Base-by-base conservation (phyloP, 2,113 vertebrate species). In the Spea bombifrons region DNA sequence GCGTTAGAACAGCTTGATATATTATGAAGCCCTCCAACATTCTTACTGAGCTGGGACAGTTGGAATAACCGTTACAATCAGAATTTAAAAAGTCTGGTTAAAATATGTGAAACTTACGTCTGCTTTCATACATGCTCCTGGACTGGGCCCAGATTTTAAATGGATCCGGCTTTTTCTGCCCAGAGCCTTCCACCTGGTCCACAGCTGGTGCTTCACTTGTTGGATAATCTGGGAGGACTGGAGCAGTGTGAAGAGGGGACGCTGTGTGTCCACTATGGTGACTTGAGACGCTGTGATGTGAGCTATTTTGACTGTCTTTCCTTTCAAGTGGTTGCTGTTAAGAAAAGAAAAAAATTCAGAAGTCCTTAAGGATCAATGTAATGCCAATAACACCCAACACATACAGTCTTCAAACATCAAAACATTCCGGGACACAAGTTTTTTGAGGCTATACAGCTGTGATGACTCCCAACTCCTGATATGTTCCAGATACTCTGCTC, bases 51-150 rank as follows among this genome's bases (percentile, higher is more conserved):
- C 59, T 68, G 57, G 17, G 72, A 78, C 30, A 30, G 30, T 30
- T 30, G 30, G 70, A 72, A 55, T 45, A 65, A 72, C 63, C 2
- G 46, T 30, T 75, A 48, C 17, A 48, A 61, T 52, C 43, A n/a
- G 47, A 73, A 73, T 73, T 53, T 45, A 65, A 30, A 30, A 30
- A 30, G 2, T 30, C 30, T 30, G 30, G 30, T 30, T 30, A 30
- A 82, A 76, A 87, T n/a, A 5, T 48, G 72, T 67, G 12, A 80
- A 88, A 99, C 97, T 99, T 93, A 99, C 97, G 95, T 96, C 97
- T 96, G 94, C 95, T 99, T 95, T 99, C 97, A 96, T 99, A 99
- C 97, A 99, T 99, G 95, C 96, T 98, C 96, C 97, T 97, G 87
- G 97, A 99, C 94, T 99, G 97, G 87, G 97, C 96, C 97, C 97